Conservation (phyloP, 53 echinoderm and acorn worm species). For the Holothuria scabra region DNA sequence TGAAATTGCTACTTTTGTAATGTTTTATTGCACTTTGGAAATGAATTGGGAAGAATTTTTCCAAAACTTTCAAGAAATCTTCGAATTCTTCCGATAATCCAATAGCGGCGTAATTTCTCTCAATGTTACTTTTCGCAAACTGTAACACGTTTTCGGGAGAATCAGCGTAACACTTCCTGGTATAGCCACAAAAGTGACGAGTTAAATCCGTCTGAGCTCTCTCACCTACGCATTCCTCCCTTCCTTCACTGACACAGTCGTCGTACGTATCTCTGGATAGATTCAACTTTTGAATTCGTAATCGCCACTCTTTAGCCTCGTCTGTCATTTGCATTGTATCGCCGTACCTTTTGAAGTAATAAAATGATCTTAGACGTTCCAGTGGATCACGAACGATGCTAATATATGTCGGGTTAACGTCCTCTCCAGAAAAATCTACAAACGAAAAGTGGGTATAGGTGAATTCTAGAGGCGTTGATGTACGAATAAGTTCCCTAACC, state of each 20-base stretch:
- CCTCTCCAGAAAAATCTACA: background rate
- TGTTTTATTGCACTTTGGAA: conserved; percentile 15
- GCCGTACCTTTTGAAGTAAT: conserved; percentile 40
- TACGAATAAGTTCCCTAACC: background rate
- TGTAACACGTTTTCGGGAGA: conserved; percentile 30
- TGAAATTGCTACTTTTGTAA: conserved; percentile 1
- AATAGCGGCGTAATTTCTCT: conserved; percentile 6
- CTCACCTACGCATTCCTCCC: conserved; percentile 24
- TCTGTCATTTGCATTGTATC: conserved; percentile 23
- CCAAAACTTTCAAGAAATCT: background rate
- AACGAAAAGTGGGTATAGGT: conserved; percentile 40
- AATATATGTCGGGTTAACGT: background rate
- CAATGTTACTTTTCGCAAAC: conserved; percentile 32
- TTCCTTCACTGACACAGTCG: conserved; percentile 19
- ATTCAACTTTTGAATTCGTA: background rate
- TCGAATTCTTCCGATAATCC: conserved; percentile 25
- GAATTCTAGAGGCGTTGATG: conserved; percentile 2
- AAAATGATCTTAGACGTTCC: conserved; percentile 28
- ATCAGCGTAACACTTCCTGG: background rate
- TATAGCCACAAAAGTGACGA: conserved; percentile 42
- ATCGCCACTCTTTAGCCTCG: conserved; percentile 26
- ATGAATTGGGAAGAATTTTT: conserved; percentile 23
- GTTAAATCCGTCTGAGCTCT: conserved; percentile 1
- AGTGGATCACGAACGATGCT: conserved; percentile 39
- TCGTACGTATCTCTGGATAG: conserved; percentile 20